phyloP scores from a whole-genome alignment of 2,888 invertebrate genomes.

The Tiliacea aurago region DNA sequence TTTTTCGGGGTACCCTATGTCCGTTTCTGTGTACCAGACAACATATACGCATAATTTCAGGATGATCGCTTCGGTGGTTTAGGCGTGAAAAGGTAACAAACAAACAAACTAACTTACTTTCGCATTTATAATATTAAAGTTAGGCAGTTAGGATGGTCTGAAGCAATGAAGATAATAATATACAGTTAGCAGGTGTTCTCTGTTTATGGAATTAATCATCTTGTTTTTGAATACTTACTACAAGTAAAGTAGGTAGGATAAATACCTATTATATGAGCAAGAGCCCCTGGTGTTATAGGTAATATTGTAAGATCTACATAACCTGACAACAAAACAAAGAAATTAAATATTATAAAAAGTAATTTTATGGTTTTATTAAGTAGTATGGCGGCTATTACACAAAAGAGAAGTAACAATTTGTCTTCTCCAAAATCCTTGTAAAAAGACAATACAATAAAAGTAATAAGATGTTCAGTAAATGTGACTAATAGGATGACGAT shows the following conservation, averaged over 20 bases:
- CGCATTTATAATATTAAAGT: no score
- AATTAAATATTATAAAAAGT: background rate
- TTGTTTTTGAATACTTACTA: background rate
- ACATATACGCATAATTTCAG: no score
- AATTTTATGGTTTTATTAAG: background rate
- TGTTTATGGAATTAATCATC: background rate
- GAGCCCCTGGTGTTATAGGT: background rate
- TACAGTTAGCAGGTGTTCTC: background rate
- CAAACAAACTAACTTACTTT: no score
- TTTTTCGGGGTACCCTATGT: no score
- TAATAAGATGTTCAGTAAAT: constrained; percentile 20
- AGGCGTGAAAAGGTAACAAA: no score
- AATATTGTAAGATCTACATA: background rate
- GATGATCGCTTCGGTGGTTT: no score
- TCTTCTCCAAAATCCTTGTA: constrained; percentile 30
- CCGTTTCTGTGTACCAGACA: no score
- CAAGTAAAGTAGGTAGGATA: background rate
- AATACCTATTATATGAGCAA: background rate
- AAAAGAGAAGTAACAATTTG: constrained; percentile 24
- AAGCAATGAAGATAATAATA: background rate
- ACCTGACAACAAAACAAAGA: background rate
- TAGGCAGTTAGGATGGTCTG: no score
- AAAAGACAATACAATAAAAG: constrained; percentile 10
- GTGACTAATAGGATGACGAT: constrained; percentile 42
- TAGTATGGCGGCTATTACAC: background rate